phyloP scores from a whole-genome alignment of 2,888 invertebrate genomes.

The Limnephilus auricula region DNA sequence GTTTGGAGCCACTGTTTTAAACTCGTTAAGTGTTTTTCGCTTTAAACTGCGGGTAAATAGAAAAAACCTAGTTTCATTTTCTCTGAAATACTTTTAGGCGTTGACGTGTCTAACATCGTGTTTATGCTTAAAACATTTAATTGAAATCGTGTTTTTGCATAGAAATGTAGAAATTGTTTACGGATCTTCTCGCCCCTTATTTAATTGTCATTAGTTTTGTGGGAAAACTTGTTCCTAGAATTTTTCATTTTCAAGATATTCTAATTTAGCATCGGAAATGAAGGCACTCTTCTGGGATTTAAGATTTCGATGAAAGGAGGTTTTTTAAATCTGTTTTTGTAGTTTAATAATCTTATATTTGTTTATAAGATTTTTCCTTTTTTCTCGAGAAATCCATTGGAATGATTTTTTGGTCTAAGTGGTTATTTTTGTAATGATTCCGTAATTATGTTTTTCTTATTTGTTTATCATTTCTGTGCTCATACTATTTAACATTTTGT shows the following conservation, averaged over 20 bases:
- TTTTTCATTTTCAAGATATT: neutral
- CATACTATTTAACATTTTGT: too few species aligned
- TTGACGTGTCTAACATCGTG: neutral
- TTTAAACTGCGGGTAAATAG: slow-evolving; percentile 11
- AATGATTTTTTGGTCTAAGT: too few species aligned
- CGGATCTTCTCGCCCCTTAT: neutral
- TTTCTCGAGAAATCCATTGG: too few species aligned
- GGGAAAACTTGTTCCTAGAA: neutral
- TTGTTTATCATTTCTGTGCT: too few species aligned
- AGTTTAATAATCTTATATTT: too few species aligned
- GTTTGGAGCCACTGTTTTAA: neutral
- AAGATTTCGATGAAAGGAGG: neutral
- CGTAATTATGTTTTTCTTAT: too few species aligned
- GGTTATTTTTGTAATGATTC: too few species aligned
- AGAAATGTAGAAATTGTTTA: slow-evolving; percentile 17
- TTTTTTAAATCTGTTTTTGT: neutral
- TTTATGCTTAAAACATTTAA: slow-evolving; percentile 28
- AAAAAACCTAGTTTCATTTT: neutral
- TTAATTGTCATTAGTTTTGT: neutral
- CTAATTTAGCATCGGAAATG: neutral
- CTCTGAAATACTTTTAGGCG: slow-evolving; percentile 29
- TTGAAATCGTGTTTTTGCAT: slow-evolving; percentile 36
- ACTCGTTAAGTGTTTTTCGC: neutral
- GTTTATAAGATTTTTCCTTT: too few species aligned
- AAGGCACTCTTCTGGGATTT: neutral